These are phyloP conservation scores for Campoplex capitator DNA, from an alignment of 2,888 invertebrate species.

Conservation along the genomic window DNA sequence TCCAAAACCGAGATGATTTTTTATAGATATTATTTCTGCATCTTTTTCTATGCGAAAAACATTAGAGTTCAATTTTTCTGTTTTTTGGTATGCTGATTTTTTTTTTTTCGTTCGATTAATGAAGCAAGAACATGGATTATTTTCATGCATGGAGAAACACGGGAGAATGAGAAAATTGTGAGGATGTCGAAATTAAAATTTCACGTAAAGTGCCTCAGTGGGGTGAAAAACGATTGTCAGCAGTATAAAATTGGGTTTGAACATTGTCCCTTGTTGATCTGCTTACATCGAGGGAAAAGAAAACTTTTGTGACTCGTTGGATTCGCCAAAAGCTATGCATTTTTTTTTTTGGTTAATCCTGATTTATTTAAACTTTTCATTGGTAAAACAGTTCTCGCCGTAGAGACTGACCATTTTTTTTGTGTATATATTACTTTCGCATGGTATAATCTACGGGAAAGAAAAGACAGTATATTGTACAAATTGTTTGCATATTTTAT, in stretches of 20 bases:
- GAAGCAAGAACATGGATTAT: not conserved
- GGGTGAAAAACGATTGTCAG: no score
- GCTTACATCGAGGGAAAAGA: no score
- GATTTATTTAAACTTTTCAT: not conserved
- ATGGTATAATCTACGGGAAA: not conserved
- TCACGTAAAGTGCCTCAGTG: not conserved
- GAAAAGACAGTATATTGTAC: not conserved
- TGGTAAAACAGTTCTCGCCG: not conserved
- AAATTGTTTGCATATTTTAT: not conserved
- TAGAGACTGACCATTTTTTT: not conserved
- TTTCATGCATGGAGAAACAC: not conserved
- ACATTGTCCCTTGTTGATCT: no score
- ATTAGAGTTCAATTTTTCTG: not conserved
- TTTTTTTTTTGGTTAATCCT: not conserved
- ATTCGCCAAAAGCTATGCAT: not conserved
- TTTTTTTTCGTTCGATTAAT: not conserved
- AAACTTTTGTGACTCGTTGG: no score
- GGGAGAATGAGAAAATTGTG: not conserved
- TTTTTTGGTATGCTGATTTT: not conserved
- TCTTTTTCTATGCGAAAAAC: not conserved
- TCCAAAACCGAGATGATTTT: no score
- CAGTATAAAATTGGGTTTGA: no score
- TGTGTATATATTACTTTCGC: not conserved
- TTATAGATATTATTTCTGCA: no score
- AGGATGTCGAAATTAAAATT: not conserved